Conservation (phyloP, 2,797 vertebrate genomes). For the Enteromius mattozi region DNA sequence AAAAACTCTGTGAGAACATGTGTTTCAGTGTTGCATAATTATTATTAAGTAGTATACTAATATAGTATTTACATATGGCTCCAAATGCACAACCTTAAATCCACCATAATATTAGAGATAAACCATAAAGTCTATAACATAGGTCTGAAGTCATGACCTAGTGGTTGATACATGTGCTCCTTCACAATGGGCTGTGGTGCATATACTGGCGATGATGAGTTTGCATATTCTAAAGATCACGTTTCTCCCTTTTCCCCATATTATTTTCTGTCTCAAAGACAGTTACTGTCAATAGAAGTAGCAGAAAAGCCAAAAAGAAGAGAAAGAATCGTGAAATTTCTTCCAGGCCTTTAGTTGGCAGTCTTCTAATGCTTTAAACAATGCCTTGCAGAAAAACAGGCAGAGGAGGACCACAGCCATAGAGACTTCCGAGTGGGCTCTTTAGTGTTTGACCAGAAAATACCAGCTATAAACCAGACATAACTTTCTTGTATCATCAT, state of each 20-base stretch:
- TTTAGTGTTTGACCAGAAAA: neutral
- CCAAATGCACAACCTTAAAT: neutral
- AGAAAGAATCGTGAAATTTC: neutral
- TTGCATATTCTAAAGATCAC: neutral
- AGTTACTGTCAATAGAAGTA: neutral
- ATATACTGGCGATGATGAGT: neutral
- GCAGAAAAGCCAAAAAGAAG: neutral
- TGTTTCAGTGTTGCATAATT: neutral
- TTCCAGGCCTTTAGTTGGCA: neutral
- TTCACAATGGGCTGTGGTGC: neutral
- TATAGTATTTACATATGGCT: neutral
- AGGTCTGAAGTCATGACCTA: neutral
- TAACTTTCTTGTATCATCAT: neutral
- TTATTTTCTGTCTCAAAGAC: neutral
- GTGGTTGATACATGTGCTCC: neutral
- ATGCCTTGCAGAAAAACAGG: neutral
- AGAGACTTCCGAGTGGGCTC: neutral
- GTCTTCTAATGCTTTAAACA: neutral
- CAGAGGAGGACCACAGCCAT: neutral
- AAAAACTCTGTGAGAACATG: neutral
- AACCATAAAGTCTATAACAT: neutral
- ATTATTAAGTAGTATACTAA: neutral
- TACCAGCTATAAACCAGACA: neutral
- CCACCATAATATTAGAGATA: neutral
- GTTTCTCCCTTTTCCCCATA: neutral